These are phyloP conservation scores for Platyura marginata DNA, from an alignment of 1,140 invertebrate genomes.

Conservation along the genomic window DNA sequence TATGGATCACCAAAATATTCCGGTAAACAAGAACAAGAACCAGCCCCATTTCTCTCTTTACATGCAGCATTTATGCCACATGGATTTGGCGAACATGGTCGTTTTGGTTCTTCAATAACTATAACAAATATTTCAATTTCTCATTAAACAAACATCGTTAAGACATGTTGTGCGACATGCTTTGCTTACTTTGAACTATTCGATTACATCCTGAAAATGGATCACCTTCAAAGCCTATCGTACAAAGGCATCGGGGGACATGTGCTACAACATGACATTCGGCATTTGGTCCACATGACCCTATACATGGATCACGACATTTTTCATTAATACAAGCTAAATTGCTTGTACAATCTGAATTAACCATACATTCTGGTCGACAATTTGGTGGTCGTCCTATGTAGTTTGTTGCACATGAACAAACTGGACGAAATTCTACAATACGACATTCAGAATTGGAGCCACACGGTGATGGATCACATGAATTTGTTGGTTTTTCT, in stretches of 20 bases:
- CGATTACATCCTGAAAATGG: conserved; percentile 52
- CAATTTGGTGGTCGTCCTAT: conserved; percentile 45
- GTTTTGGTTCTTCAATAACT: conserved; percentile 26
- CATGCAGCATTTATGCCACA: conserved; percentile 69
- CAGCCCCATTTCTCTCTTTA: conserved; percentile 47
- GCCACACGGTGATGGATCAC: conserved; percentile 55
- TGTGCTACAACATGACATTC: conserved; percentile 59
- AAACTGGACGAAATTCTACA: conserved; percentile 46
- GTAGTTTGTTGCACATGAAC: conserved; percentile 48
- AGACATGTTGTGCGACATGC: conserved; percentile 22
- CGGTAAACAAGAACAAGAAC: conserved; percentile 47
- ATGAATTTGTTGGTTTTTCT: conserved; percentile 47
- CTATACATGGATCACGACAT: conserved; percentile 49
- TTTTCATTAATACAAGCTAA: conserved; percentile 54
- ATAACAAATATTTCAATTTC: conserved; percentile 4
- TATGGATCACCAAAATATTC: conserved; percentile 55
- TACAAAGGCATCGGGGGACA: conserved; percentile 52
- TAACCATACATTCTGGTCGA: conserved; percentile 47
- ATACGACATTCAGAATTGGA: conserved; percentile 61
- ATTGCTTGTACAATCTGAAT: conserved; percentile 44
- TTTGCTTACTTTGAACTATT: conserved; percentile 18
- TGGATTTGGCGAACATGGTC: conserved; percentile 42
- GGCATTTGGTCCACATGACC: conserved; percentile 51
- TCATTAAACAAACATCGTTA: conserved; percentile 8
- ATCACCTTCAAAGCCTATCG: conserved; percentile 49